phyloP scores from a whole-genome alignment of 1,140 invertebrate genomes.

The Drosophila rufa region DNA sequence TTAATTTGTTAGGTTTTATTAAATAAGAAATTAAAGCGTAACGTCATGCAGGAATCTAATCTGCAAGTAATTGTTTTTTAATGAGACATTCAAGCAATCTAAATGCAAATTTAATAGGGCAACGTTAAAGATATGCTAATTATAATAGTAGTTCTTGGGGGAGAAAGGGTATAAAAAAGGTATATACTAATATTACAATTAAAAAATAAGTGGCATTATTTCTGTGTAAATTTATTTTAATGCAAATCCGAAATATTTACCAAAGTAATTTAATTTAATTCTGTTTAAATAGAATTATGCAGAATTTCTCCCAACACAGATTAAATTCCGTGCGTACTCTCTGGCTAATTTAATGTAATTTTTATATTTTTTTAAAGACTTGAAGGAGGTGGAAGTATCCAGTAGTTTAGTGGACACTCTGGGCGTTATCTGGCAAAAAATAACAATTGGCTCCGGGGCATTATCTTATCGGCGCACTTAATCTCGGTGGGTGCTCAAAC shows the following conservation, averaged over 20 bases:
- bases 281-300: too few relatives aligned
- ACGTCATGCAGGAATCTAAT: not conserved
- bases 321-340: not conserved
- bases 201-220: too few relatives aligned
- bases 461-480: conserved; percentile 71
- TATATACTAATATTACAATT: too few relatives aligned
- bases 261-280: not conserved
- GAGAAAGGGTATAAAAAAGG: too few relatives aligned
- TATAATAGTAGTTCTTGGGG: not conserved
- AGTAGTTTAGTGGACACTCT: conserved; percentile 1
- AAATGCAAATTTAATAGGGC: conserved; percentile 10
- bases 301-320: not conserved
- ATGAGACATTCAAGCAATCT: conserved; percentile 20
- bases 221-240: too few relatives aligned
- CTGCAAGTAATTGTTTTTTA: conserved; percentile 10
- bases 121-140: conserved; percentile 7
- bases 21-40: conserved; percentile 1
- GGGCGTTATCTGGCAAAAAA: conserved; percentile 49
- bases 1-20: too few relatives aligned
- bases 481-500: conserved; percentile 58
- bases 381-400: conserved; percentile 4
- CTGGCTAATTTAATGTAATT: not conserved
- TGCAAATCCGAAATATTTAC: not conserved
- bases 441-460: conserved; percentile 35
- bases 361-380: not conserved